Evolutionary conservation across 1,140 invertebrate genomes (phyloP), one percentile per base, ranked within the genome.

Genomic region (Drosophila sp.): DNA sequence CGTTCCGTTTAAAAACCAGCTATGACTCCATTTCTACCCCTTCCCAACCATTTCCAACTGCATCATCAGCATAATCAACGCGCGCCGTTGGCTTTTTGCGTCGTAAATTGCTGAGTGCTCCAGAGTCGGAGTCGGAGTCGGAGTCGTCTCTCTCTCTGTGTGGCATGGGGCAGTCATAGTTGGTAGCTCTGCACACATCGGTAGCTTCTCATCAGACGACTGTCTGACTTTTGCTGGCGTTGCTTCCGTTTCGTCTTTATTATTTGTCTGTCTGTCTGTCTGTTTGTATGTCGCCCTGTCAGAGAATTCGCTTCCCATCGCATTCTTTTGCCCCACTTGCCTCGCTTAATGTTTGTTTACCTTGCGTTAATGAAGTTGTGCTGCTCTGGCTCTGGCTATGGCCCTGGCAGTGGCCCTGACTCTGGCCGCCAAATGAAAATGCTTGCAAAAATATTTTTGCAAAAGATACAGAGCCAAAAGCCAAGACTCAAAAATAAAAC

Each of bases 301-400:
- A 3, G 23, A 5, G 6, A 30, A 50, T 50, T 50, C 44, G 44
- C 44, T 50, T 50, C 44, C 23, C 44, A 50, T 23, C 58, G 27
- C 32, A 54, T 3, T 30, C 32, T 54, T 30, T 38, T 41, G 29
- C 65, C 55, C 25, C 41, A 41, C 10, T 27, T 47, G 29, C 68
- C 33, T 66, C 76, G 78, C 85, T 90, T 84, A 85, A 90, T 89
- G 84, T 83, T 81, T 90, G 89, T 90, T 90, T 90, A 90, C 82
- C 80, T 90, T 90, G 70, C 89, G 89, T 90, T 90, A 90, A 90
- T 90, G 89, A 90, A 90, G 89, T 90, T 90, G 89, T 87, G 44
- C 44, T 50, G 23, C 23, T 3, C 44, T 84, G 79, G 72, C 79
- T 69, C 58, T 66, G 41, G 64, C 44, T 3, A 23, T 84, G 73